Conservation (phyloP, 2,797 vertebrate species). For the Sebastes vulpes region DNA sequence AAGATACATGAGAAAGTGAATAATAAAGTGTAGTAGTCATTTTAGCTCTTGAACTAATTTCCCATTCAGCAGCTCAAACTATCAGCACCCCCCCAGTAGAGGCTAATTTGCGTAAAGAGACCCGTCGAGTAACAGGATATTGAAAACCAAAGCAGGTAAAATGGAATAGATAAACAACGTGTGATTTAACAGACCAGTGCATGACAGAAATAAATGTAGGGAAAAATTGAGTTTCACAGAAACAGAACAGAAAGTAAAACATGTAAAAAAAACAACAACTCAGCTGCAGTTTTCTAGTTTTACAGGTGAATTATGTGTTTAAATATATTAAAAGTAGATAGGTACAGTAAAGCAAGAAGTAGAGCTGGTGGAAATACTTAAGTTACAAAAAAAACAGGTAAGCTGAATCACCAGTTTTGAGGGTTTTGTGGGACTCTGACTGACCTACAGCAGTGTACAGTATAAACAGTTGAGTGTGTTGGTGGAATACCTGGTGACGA, state of each 20-base stretch:
- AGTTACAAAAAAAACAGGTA: background rate
- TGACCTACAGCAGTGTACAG: background rate
- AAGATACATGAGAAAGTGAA: background rate
- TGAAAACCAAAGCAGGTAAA: background rate
- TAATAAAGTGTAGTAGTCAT: too few species aligned
- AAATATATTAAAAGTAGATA: background rate
- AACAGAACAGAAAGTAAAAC: background rate
- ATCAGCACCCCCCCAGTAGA: background rate
- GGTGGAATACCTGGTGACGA: slow-evolving; percentile 64
- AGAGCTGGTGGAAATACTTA: background rate
- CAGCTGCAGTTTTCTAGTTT: background rate
- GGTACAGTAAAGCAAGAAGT: too few species aligned
- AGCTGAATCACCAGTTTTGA: background rate
- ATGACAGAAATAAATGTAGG: background rate
- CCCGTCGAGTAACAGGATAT: background rate
- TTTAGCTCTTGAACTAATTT: too few species aligned
- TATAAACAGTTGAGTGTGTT: slow-evolving; percentile 29
- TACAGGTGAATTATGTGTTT: background rate
- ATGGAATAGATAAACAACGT: background rate
- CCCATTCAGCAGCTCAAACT: too few species aligned
- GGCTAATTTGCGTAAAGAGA: background rate
- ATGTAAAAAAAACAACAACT: background rate
- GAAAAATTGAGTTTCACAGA: background rate
- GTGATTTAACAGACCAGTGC: background rate
- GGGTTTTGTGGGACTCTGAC: background rate